Evolutionary conservation across 2,797 vertebrate species (phyloP), one percentile per base, ranked within the genome.

Genomic region (Siniperca undulata): DNA sequence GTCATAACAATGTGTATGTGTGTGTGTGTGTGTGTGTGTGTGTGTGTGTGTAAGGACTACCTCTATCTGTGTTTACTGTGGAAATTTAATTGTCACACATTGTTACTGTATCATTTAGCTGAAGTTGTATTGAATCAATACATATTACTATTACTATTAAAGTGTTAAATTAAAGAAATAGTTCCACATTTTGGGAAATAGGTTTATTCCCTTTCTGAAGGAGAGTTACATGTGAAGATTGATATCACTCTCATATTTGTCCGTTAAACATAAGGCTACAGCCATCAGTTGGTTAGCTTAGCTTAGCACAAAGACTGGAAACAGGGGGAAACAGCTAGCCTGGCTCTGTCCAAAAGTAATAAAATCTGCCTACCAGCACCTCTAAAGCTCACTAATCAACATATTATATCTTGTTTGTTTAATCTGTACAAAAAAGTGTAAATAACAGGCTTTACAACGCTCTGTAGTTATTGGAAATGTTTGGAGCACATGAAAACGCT

Each of bases 1-100:
- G 60, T 69, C 68, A 65, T 38, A 56, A 64, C 5, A 6, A 19
- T 60, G 60, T 70, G 82, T 36, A 24, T 59, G 38, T 11, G 70
- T 58, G 38, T 53, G 46, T 53, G 72, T 56, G 22, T 59, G 64
- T 69, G 85, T 40, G 30, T 62, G 40, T 74, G 59, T 50, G 59
- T 34, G 30, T 70, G 27, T 58, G 71, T 69, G 30, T 69, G 20
- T 74, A 17, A 62, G 34, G 30, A 65, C n/a, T 5, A 62, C 8
- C 10, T 58, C 16, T 36, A 42, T 50, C n/a, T 14, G 7, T 73
- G 20, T 36, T 11, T 34, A 5, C 16, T 20, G 34, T 36, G 61
- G 38, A 77, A 77, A 73, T 73, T 42, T 11, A 70, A 65, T 61
- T 40, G n/a, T 17, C 17, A 59, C 42, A 27, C 40, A 48, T 55